A percentile compares a stretch with the other conserved stretches of the same genome.
Conservation (phyloP, 2,113 vertebrate genomes). For the Atrichornis clamosus region DNA sequence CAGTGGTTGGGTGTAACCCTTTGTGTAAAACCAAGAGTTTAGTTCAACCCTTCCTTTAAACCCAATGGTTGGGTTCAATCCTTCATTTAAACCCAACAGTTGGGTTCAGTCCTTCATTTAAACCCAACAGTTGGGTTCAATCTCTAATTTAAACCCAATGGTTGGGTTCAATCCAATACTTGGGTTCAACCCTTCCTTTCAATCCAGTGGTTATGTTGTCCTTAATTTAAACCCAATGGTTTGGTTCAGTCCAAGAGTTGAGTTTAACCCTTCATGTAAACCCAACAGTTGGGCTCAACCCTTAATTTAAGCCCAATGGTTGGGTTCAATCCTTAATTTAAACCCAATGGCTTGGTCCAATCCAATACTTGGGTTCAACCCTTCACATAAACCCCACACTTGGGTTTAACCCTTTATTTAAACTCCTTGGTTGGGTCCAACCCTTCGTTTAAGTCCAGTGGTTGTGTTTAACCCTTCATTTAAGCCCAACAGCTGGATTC, state of each 20-base stretch:
- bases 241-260: rapidly evolving
- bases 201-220: rapidly evolving
- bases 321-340: rapidly evolving
- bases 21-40: rapidly evolving
- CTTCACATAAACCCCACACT: rapidly evolving
- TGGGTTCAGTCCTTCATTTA: background rate
- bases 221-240: rapidly evolving
- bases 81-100: background rate
- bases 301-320: background rate
- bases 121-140: background rate
- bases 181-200: background rate
- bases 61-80: background rate
- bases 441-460: rapidly evolving
- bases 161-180: background rate
- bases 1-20: background rate
- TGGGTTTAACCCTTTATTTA: background rate
- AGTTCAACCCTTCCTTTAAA: background rate
- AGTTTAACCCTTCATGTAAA: background rate
- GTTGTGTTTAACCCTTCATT: background rate
- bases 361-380: rapidly evolving
- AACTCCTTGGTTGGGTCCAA: background rate
- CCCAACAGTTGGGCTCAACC: rapidly evolving
- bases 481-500: rapidly evolving
- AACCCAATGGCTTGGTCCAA: background rate
- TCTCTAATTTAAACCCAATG: background rate